These are phyloP conservation scores for Sisyra nigra DNA, from an alignment of 2,888 invertebrate species.

Conservation along the genomic window DNA sequence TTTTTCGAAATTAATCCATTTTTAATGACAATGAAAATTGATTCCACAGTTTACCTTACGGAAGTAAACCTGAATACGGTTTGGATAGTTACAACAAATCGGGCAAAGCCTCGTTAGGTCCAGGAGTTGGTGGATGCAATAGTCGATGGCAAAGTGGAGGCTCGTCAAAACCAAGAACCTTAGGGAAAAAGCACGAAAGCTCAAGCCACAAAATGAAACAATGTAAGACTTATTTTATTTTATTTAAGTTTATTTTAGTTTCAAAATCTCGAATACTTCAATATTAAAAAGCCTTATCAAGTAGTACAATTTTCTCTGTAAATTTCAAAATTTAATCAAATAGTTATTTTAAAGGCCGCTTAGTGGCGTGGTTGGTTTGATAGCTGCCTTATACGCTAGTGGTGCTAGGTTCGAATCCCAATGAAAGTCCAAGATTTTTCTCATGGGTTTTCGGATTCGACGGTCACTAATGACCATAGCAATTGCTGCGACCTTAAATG, in stretches of 20 bases:
- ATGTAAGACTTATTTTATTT: conserved; percentile 28
- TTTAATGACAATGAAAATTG: neutral
- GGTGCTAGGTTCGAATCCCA: too few species aligned
- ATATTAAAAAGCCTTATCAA: too few species aligned
- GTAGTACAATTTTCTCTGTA: too few species aligned
- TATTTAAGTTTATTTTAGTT: neutral
- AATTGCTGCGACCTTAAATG: too few species aligned
- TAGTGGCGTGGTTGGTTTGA: too few species aligned
- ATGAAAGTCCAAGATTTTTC: too few species aligned
- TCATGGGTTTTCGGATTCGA: too few species aligned
- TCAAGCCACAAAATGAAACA: conserved; percentile 36
- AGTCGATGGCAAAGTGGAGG: conserved; percentile 21
- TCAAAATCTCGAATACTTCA: too few species aligned
- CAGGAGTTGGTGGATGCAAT: conserved; percentile 18
- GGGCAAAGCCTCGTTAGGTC: conserved; percentile 20
- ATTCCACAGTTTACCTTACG: conserved; percentile 52
- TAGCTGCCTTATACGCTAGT: too few species aligned
- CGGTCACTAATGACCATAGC: too few species aligned
- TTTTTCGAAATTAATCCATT: neutral
- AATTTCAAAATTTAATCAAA: too few species aligned
- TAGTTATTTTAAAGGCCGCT: too few species aligned
- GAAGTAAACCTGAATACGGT: conserved; percentile 37
- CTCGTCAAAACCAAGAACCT: conserved; percentile 32
- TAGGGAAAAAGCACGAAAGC: conserved; percentile 36
- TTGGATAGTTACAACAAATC: conserved; percentile 31